These are phyloP conservation scores for Acanthosoma haemorrhoidale DNA, from an alignment of 2,888 invertebrate species.

Conservation along the genomic window DNA sequence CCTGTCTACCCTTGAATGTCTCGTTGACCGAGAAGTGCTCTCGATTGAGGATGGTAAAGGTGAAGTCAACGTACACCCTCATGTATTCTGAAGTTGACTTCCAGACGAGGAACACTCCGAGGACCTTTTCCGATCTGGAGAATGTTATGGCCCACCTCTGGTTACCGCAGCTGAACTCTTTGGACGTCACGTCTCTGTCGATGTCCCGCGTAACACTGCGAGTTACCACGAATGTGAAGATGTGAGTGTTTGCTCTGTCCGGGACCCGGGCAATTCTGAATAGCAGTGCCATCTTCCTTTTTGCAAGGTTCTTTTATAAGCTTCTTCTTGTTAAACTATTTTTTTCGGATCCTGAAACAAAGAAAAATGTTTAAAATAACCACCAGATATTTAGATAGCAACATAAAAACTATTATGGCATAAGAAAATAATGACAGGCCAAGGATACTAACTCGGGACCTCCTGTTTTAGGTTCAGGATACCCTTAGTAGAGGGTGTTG, in stretches of 20 bases:
- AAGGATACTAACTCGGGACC: no score
- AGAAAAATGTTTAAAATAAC: no score
- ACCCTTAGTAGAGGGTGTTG: no score
- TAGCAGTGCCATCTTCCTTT: slow-evolving; percentile 60
- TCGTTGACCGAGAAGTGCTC: slow-evolving; percentile 80
- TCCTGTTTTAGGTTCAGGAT: no score
- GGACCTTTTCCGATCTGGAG: slow-evolving; percentile 66
- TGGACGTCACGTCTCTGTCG: slow-evolving; percentile 72
- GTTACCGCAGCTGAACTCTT: slow-evolving; percentile 75
- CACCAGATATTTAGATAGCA: no score
- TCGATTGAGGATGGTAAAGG: slow-evolving; percentile 71
- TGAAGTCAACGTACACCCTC: slow-evolving; percentile 72
- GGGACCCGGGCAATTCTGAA: slow-evolving; percentile 76
- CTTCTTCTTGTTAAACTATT: no score
- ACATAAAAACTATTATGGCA: no score
- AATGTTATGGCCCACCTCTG: slow-evolving; percentile 79
- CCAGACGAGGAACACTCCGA: slow-evolving; percentile 72
- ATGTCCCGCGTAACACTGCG: slow-evolving; percentile 70
- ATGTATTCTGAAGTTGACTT: slow-evolving; percentile 68
- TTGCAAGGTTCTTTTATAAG: no score
- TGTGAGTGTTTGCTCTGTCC: slow-evolving; percentile 75
- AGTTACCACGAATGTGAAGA: slow-evolving; percentile 78
- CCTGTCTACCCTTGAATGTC: slow-evolving; percentile 70
- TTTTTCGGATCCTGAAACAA: neutral
- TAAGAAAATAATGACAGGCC: no score